Evolutionary conservation across 2,113 vertebrate species (phyloP).

Genomic region (Gasterosteus aculeatus): DNA sequence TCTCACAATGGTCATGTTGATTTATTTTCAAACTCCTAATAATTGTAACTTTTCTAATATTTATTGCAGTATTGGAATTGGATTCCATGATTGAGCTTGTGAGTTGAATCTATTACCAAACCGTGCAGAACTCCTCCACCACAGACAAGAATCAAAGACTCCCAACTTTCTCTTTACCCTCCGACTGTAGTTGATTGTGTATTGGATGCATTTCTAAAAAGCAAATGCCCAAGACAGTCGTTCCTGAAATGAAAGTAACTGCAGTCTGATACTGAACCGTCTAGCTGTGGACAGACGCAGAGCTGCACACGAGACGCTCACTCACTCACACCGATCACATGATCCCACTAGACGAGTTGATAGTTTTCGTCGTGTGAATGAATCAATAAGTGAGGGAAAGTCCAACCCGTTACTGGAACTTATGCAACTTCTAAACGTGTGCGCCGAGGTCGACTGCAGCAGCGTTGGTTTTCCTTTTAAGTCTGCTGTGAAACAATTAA

Average conservation of each 20-base stretch:
- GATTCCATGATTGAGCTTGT: constrained; percentile 25
- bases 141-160: no score
- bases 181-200: constrained; percentile 27
- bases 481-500: constrained; percentile 60
- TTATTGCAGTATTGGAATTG: constrained; percentile 3
- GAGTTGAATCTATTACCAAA: constrained; percentile 29
- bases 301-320: not conserved
- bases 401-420: constrained; percentile 6
- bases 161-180: no score
- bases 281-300: no score
- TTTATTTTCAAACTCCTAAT: constrained; percentile 21
- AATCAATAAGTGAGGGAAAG: not conserved
- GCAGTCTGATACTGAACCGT: no score
- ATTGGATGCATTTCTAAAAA: constrained; percentile 23
- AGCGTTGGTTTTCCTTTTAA: constrained; percentile 11
- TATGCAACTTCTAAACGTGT: constrained; percentile 1
- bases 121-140: constrained; percentile 50
- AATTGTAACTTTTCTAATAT: constrained; percentile 1
- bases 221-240: constrained; percentile 9
- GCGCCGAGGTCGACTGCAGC: not conserved
- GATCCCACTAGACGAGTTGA: no score
- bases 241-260: not conserved
- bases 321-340: not conserved
- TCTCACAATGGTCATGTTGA: constrained; percentile 23
- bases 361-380: no score